phyloP scores from a whole-genome alignment of 2,113 vertebrate genomes.

The Natator depressus region DNA sequence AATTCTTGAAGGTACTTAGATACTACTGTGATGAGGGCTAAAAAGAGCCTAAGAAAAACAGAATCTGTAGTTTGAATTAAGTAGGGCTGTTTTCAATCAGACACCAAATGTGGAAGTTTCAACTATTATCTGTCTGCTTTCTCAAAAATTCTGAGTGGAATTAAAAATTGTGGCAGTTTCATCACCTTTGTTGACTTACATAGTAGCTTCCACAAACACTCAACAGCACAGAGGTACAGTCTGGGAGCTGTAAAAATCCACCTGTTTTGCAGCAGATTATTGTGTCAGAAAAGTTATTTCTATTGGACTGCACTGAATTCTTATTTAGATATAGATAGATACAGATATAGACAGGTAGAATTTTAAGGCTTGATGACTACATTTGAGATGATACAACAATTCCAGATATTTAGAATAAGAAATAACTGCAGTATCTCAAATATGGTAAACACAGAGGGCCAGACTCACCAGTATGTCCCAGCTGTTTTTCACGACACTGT shows the following conservation, averaged over 20 bases:
- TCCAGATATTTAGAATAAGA: neutral
- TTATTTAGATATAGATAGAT: neutral
- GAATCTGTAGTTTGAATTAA: neutral
- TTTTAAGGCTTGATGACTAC: neutral
- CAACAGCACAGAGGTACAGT: neutral
- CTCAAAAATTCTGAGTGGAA: neutral
- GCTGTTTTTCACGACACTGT: neutral
- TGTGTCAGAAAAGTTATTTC: neutral
- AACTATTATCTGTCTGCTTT: neutral
- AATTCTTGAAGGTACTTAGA: neutral
- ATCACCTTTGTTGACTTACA: neutral
- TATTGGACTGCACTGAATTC: neutral
- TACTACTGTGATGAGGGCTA: neutral
- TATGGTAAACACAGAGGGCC: neutral
- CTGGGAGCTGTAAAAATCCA: neutral
- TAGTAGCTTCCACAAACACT: neutral
- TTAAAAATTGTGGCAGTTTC: neutral
- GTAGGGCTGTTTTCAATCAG: neutral
- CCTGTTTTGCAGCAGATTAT: neutral
- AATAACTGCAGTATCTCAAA: neutral
- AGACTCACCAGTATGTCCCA: neutral
- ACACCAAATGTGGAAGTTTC: neutral
- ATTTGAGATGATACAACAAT: neutral
- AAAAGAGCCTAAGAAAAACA: neutral
- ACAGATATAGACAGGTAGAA: neutral